A percentile compares a stretch with the other conserved stretches of the same genome.
Evolutionary conservation across 2,888 invertebrate species (phyloP).

Genomic region (Calameuta filiformis): DNA sequence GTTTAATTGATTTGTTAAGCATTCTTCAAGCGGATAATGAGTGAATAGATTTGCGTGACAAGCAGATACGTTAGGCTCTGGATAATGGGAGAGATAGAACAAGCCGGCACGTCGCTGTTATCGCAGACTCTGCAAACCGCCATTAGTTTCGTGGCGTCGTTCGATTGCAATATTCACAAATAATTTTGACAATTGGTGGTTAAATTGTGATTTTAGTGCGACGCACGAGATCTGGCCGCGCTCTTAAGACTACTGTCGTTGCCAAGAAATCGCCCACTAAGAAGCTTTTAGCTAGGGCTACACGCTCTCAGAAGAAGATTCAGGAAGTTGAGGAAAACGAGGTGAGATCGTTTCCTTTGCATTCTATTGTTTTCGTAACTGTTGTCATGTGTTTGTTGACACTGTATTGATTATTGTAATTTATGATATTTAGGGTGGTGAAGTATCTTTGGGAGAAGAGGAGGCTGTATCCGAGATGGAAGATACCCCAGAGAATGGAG

Average conservation of each 20-base stretch:
- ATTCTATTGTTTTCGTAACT: not conserved
- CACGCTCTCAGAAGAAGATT: constrained; percentile 46
- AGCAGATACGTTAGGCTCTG: constrained; percentile 3
- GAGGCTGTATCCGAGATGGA: constrained; percentile 34
- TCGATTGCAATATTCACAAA: constrained; percentile 2
- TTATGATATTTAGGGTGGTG: constrained; percentile 23
- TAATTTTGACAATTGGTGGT: not conserved
- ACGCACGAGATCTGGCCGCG: constrained; percentile 71
- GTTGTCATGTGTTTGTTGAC: not conserved
- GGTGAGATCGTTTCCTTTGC: constrained; percentile 35
- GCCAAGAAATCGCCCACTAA: constrained; percentile 56
- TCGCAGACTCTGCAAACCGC: constrained; percentile 42
- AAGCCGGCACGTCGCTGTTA: constrained; percentile 29
- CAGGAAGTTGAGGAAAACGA: constrained; percentile 50
- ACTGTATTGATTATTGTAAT: not conserved
- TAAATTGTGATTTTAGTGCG: constrained; percentile 62
- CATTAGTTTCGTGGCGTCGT: constrained; percentile 53
- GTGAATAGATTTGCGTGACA: constrained; percentile 1
- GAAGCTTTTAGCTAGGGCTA: constrained; percentile 50
- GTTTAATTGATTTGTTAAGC: not conserved
- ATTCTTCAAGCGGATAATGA: not conserved
- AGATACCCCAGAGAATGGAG: constrained; percentile 51
- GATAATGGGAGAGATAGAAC: not conserved
- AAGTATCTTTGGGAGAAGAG: constrained; percentile 29
- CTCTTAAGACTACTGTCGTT: constrained; percentile 53